Base-by-base conservation (phyloP, 2,113 vertebrate genomes). In the Colius striatus region DNA sequence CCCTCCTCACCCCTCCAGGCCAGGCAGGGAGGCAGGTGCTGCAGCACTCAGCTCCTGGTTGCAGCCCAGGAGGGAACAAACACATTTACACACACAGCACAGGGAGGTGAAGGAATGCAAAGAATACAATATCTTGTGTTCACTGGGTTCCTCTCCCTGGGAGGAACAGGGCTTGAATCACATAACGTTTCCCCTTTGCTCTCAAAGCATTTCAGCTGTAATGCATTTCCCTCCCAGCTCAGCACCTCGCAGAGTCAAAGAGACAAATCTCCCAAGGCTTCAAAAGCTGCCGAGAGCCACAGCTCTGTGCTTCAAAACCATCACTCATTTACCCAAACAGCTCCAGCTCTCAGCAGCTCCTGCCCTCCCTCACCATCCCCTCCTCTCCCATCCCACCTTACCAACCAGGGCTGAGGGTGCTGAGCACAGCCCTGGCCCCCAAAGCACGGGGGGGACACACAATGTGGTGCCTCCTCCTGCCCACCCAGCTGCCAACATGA, bases 241-340 rank as follows among this genome's bases (percentile, higher is more conserved):
- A 95, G 88, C 87, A 72, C 83, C 92, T 92, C 15, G 63, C 80
- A 16, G 47, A 94, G 72, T 84, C 84, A 91, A 51, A 74, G 89
- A 97, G 95, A 95, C 55, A 84, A 92, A 96, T 96, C 66, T 94
- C 94, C 89, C 61, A 8, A 13, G 55, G 90, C 76, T 90, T 89
- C 86, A n/a, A 54, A 89, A 82, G 90, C 94, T 94, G 94, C 93
- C 80, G 89, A 90, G 92, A 79, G 92, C 92, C 85, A 29, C 36
- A 71, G 90, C 79, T 88, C 30, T 2, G 4, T 7, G 18, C 82
- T 47, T 32, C 50, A 4, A 63, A 71, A 23, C 76, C 92, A 94
- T 92, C 55, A 16, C 80, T 95, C 89, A 57, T 13, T 13, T 10
- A 9, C 81, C n/a, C 92, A 36, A 86, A 54, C 32, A 47, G 74